Base-by-base conservation (phyloP, 2,113 vertebrate genomes). In the Pithys albifrons region DNA sequence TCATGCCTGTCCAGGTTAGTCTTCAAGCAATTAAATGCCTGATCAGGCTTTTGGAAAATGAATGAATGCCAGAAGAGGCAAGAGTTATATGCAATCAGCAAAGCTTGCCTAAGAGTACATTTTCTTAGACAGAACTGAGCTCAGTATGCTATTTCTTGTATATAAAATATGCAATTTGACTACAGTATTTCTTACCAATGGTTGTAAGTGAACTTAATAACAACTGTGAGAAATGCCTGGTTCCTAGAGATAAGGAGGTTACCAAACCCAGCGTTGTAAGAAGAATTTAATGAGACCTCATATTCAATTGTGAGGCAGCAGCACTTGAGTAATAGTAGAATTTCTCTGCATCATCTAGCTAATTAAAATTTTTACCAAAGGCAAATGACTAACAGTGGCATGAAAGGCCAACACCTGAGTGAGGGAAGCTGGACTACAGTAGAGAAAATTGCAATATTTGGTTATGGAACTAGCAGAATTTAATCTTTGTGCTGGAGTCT, bases 201-300 rank as follows among this genome's bases (percentile, higher is more conserved):
- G 24, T 82, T 78, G 7, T 49, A 72, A 91, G 48, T 80, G 51
- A 86, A 84, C 64, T 74, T 92, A 86, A 81, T 67, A 86, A 58
- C 64, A 92, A 55, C 61, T 62, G 46, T 24, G 39, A 92, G 72
- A 85, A 93, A 83, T 83, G 67, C 7, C 82, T 93, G 86, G 65
- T 92, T 78, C 35, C 33, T 67, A 81, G 73, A 91, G 94, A 96
- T 87, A 95, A 96, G 80, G 24, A 93, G 84, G 33, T 45, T 89
- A 74, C 84, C 55, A 92, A 91, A 81, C 28, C 5, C 45, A 57
- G 33, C 0, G 0, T 22, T 75, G 35, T 61, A 85, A 84, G 35
- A 77, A 35, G 52, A 78, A 92, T 89, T 92, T 93, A 95, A 91
- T 92, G 55, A 93, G 52, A 55, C 15, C 35, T 89, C 20, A 23